Evolutionary conservation across 1,140 invertebrate species (phyloP).

Genomic region (Samia ricini): DNA sequence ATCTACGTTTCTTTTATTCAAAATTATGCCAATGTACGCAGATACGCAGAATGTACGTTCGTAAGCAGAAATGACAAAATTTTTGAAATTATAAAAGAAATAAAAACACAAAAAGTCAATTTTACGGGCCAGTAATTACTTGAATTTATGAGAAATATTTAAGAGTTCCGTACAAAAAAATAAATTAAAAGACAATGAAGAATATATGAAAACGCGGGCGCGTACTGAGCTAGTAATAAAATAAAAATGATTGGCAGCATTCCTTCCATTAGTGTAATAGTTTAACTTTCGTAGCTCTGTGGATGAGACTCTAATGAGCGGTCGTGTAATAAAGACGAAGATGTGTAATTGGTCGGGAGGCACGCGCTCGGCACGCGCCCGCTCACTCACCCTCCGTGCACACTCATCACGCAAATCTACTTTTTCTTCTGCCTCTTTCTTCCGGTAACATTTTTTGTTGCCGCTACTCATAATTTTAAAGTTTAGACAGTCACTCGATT

Average conservation of each 20-base stretch:
- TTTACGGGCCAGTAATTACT: too few species aligned
- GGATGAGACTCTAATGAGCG: slow-evolving; percentile 46
- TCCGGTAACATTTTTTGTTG: neutral
- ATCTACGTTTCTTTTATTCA: too few species aligned
- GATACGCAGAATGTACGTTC: too few species aligned
- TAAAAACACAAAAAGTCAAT: too few species aligned
- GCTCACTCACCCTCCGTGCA: slow-evolving; percentile 18
- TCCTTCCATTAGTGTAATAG: neutral
- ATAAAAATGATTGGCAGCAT: neutral
- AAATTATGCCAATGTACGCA: too few species aligned
- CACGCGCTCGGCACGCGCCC: slow-evolving; percentile 61
- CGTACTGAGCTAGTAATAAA: neutral
- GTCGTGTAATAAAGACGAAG: slow-evolving; percentile 59
- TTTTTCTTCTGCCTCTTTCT: neutral
- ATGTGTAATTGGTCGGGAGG: slow-evolving; percentile 54
- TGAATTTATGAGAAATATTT: too few species aligned
- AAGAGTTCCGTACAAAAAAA: too few species aligned
- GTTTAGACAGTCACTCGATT: neutral
- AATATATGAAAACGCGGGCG: too few species aligned
- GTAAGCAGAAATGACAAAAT: too few species aligned
- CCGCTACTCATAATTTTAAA: neutral
- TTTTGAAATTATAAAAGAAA: too few species aligned
- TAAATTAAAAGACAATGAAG: too few species aligned
- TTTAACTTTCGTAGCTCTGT: neutral
- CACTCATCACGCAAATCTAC: slow-evolving; percentile 7